Evolutionary conservation across 2,797 vertebrate species (phyloP), one percentile per base, ranked within the genome.

Genomic region (Psittacula derbiana): DNA sequence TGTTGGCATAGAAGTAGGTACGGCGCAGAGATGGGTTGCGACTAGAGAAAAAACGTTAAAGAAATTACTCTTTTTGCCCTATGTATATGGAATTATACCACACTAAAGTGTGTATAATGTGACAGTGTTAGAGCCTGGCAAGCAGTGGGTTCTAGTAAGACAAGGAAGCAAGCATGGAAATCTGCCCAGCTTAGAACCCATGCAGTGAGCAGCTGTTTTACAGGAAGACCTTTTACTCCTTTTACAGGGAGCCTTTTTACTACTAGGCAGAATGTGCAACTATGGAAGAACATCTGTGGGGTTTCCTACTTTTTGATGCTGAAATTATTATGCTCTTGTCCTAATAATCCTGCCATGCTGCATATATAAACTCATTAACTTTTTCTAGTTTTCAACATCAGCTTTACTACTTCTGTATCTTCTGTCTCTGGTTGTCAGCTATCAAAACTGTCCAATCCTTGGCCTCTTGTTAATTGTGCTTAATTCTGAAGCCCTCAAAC

Each of bases 251-350:
- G 52, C 33, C 15, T 25, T 50, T 38, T 52, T 70, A 14, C 62
- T 52, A 6, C 40, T 30, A 25, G 62, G 71, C 66, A 76, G 78
- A 36, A 50, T 53, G 5, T 53, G 12, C 60, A 33, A 2, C 81
- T 47, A 0, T 41, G n/a, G 55, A 80, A 55, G 18, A 87, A 36
- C 0, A 0, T 17, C 9, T 8, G 7, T 30, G 36, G 33, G 43
- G 8, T 43, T 81, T 87, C 69, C 61, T 90, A 1, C 52, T n/a
- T 83, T 72, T 36, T 43, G 46, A 44, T 86, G 46, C 62, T 66
- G 62, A 46, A 81, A 43, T 38, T 13, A 8, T 69, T 80, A 16
- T 69, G 25, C n/a, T 25, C 16, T 69, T 79, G 14, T 70, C 46
- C 75, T 61, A 28, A 43, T 53, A 60, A n/a, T 71, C 33, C 66